A percentile compares a stretch with the other conserved stretches of the same genome.
phyloP scores from a whole-genome alignment of 2,797 vertebrate genomes.

The Fundulus diaphanus region DNA sequence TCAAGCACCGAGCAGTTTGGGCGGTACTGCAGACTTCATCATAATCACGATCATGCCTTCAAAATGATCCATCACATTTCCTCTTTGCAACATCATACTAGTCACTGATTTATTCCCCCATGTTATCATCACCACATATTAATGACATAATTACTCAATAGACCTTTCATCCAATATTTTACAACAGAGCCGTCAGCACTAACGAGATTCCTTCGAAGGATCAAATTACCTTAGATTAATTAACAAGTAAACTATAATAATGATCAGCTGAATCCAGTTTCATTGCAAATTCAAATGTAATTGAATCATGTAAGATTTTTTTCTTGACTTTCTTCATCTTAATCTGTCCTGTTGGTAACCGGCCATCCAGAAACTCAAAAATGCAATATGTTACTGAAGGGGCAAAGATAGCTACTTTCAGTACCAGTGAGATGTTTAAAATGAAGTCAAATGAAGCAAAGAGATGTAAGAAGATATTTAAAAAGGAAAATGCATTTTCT shows the following conservation, averaged over 20 bases:
- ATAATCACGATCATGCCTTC: slow-evolving; percentile 67
- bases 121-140: neutral
- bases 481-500: too few relatives aligned
- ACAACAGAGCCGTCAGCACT: neutral
- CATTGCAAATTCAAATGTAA: neutral
- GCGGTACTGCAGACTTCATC: slow-evolving; percentile 35
- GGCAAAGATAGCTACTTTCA: too few relatives aligned
- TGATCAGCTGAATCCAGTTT: neutral
- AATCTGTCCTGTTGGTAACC: too few relatives aligned
- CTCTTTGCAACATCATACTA: too few relatives aligned
- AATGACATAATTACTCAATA: neutral
- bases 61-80: too few relatives aligned
- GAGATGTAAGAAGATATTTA: neutral
- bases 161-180: neutral
- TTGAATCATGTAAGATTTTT: neutral
- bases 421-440: too few relatives aligned
- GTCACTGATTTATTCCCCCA: neutral
- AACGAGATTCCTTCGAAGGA: neutral
- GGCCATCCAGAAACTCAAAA: too few relatives aligned
- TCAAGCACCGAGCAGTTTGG: slow-evolving; percentile 1
- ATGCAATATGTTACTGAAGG: too few relatives aligned
- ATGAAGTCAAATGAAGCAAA: too few relatives aligned
- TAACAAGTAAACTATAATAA: neutral
- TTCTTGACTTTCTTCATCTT: too few relatives aligned
- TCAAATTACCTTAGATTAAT: neutral